Percentiles rank a stretch among this genome's conserved stretches.
These are phyloP conservation scores for Ispidina picta DNA, from an alignment of 2,797 vertebrate species.

Conservation along the genomic window DNA sequence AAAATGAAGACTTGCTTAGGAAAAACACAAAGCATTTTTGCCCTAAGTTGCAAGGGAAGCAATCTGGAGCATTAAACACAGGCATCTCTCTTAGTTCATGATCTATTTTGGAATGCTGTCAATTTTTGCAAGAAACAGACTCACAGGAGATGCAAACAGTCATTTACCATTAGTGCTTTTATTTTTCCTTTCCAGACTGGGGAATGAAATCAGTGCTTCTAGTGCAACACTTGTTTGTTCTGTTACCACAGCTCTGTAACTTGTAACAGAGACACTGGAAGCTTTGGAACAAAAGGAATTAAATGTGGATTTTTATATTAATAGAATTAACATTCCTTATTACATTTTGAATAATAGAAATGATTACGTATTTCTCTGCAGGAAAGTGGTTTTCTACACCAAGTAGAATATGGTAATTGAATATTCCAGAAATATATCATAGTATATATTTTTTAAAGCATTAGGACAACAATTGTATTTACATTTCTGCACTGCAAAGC, in stretches of 20 bases:
- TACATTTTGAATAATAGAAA: not conserved
- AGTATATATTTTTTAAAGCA: not conserved
- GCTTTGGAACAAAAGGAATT: not conserved
- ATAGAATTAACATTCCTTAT: not conserved
- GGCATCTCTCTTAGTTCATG: not conserved
- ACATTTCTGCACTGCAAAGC: constrained; percentile 1
- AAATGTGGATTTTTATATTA: not conserved
- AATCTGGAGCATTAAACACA: not conserved
- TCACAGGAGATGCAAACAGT: not conserved
- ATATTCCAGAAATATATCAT: not conserved
- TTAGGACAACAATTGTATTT: not conserved
- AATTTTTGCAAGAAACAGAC: constrained; percentile 2
- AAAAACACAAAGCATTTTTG: not conserved
- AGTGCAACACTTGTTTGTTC: not conserved
- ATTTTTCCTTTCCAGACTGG: not conserved
- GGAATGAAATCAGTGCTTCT: not conserved
- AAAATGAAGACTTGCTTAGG: not conserved
- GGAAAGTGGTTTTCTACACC: not conserved
- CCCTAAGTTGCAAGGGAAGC: no score
- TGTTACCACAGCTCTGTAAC: not conserved
- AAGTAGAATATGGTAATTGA: not conserved
- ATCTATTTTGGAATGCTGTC: not conserved
- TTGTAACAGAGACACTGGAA: not conserved
- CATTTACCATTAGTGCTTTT: not conserved
- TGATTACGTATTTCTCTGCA: not conserved